phyloP scores from a whole-genome alignment of 2,113 vertebrate genomes.

The Brienomyrus brachyistius region DNA sequence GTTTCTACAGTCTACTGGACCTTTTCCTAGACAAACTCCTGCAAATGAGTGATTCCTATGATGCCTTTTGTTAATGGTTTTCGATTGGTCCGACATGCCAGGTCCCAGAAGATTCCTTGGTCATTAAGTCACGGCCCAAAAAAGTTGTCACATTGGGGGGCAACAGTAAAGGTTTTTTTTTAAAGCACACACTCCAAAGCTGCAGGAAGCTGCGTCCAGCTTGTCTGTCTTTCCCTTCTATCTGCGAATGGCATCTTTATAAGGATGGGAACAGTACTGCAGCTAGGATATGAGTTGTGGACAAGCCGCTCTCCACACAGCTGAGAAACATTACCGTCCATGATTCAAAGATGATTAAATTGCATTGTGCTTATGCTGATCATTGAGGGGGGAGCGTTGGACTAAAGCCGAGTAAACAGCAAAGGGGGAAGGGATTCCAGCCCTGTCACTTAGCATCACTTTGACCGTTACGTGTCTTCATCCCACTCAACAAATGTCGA shows the following conservation, averaged over 20 bases:
- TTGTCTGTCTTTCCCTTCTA: background rate
- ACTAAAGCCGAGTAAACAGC: conserved; percentile 33
- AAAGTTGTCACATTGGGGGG: background rate
- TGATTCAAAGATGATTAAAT: background rate
- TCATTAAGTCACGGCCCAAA: background rate
- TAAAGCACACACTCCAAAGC: background rate
- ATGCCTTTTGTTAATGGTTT: background rate
- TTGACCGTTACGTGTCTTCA: background rate
- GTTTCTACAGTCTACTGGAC: background rate
- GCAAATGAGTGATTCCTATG: background rate
- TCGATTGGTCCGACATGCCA: background rate
- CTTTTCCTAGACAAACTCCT: background rate
- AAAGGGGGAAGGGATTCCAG: conserved; percentile 16
- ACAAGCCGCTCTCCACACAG: background rate
- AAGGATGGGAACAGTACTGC: background rate
- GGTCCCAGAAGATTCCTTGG: background rate
- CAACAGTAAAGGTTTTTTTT: background rate
- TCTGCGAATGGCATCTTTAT: background rate
- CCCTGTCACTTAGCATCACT: conserved; percentile 21
- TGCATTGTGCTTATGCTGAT: background rate
- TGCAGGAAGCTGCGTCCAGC: background rate
- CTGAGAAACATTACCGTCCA: background rate
- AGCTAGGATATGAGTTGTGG: background rate
- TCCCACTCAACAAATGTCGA: background rate
- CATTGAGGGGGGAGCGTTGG: conserved; percentile 36